Evolutionary conservation across 2,888 invertebrate species (phyloP), one percentile per base, ranked within the genome.

Genomic region (Euplagia quadripunctaria): DNA sequence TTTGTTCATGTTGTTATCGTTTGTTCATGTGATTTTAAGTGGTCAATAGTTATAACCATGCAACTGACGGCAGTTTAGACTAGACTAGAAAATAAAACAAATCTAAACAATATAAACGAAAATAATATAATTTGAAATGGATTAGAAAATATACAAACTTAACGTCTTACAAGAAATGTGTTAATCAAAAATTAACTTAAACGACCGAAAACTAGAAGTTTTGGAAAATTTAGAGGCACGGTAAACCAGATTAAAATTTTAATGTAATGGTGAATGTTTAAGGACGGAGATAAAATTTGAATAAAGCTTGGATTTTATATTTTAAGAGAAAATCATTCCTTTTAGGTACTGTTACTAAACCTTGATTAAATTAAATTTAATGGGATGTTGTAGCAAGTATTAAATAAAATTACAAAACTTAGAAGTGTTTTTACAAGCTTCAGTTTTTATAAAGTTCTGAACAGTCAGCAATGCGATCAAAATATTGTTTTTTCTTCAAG

Each of bases 251-350:
- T 79, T 77, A 72, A 77, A 31, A 31, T 31, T 31, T 31, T 31
- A 82, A 82, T 84, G 75, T 75, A 82, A 82, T 72, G 74, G 65
- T 43, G 71, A 80, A 77, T 73, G 80, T 82, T 77, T 82, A 77
- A 78, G 80, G 72, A 72, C 66, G 64, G 73, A 70, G 71, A 83
- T 83, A 84, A 84, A 84, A 83, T 82, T 84, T 84, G 79, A 84
- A 83, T 79, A 73, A 84, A 76, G 70, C 73, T 80, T 68, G 43
- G 76, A 82, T 73, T 82, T 84, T 83, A 83, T 82, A 72, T 73
- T 74, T 81, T 75, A 64, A 69, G 20, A 61, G 20, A 58, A n/a
- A 58, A 49, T n/a, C 58, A 31, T 71, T n/a, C 14, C 14, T 61
- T 14, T 58, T 14, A 17, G 16, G 31, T 20, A 41, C 49, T 17